A percentile compares a stretch with the other conserved stretches of the same genome.
These are phyloP conservation scores for Diaphora mendica DNA, from an alignment of 2,888 invertebrate genomes.

Conservation along the genomic window DNA sequence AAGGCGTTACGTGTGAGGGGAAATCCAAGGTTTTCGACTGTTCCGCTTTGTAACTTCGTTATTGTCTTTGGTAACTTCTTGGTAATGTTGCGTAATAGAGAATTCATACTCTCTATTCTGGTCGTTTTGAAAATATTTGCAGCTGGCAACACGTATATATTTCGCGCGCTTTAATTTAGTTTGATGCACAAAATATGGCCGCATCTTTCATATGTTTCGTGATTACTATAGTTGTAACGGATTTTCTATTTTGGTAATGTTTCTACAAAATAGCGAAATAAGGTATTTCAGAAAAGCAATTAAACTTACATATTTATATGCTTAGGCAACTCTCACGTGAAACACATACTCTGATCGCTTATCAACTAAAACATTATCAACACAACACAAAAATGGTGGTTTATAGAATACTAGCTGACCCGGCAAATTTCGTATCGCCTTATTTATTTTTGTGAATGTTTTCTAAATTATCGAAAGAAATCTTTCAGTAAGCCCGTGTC, in stretches of 20 bases:
- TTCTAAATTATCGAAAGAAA: too few relatives aligned
- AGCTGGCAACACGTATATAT: background rate
- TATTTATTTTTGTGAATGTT: too few relatives aligned
- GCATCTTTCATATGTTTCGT: too few relatives aligned
- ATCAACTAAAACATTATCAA: background rate
- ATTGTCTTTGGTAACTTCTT: constrained; percentile 43
- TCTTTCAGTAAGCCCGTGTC: too few relatives aligned
- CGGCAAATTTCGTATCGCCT: too few relatives aligned
- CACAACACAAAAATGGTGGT: background rate
- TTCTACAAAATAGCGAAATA: background rate
- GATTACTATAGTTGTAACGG: background rate
- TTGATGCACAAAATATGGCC: background rate
- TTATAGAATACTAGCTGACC: too few relatives aligned
- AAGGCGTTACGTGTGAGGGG: constrained; percentile 47
- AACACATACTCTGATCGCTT: background rate
- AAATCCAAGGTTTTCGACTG: constrained; percentile 49
- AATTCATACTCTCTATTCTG: background rate
- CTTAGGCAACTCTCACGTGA: background rate
- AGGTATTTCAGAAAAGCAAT: background rate
- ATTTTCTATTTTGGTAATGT: too few relatives aligned
- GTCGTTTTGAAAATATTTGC: background rate
- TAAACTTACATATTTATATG: background rate
- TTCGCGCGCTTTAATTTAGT: background rate
- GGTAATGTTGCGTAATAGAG: constrained; percentile 29
- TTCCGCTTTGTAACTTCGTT: constrained; percentile 42